Evolutionary conservation across 2,888 invertebrate species (phyloP).

Genomic region (Andrena trimmerana): DNA sequence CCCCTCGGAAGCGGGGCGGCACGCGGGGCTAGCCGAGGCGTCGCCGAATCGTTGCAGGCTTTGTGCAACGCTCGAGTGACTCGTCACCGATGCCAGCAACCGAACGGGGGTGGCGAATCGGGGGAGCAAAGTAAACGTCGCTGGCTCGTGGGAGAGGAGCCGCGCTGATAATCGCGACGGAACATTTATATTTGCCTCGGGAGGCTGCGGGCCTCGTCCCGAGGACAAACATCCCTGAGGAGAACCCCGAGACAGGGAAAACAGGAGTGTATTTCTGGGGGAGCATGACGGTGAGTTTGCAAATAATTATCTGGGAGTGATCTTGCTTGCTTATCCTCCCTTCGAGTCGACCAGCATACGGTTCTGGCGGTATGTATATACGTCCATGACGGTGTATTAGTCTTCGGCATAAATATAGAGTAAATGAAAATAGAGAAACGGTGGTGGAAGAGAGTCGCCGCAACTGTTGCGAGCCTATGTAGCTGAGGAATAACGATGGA

Average conservation of each 20-base stretch:
- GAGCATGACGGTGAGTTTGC: conserved; percentile 43
- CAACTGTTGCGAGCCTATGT: too few relatives aligned
- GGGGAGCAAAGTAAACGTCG: conserved; percentile 47
- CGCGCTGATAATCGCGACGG: conserved; percentile 44
- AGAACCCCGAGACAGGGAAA: conserved; percentile 8
- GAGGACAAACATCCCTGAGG: conserved; percentile 43
- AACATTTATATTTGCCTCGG: conserved; percentile 44
- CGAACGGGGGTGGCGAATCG: conserved; percentile 31
- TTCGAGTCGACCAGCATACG: background rate
- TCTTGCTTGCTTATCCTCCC: conserved; percentile 10
- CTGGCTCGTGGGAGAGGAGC: conserved; percentile 45
- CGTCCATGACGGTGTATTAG: background rate
- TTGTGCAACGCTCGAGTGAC: conserved; percentile 59
- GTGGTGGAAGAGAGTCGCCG: background rate
- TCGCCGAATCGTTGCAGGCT: conserved; percentile 61
- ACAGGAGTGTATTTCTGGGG: conserved; percentile 35
- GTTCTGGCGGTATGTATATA: conserved; percentile 21
- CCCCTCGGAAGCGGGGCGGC: conserved; percentile 8
- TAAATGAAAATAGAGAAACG: background rate
- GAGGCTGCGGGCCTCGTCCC: conserved; percentile 18
- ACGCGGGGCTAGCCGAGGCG: background rate
- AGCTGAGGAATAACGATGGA: too few relatives aligned
- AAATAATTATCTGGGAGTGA: conserved; percentile 49
- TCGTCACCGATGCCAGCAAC: conserved; percentile 56
- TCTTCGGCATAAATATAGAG: conserved; percentile 5